phyloP scores from a whole-genome alignment of 2,113 vertebrate species.

The Mormyrus iriodes region DNA sequence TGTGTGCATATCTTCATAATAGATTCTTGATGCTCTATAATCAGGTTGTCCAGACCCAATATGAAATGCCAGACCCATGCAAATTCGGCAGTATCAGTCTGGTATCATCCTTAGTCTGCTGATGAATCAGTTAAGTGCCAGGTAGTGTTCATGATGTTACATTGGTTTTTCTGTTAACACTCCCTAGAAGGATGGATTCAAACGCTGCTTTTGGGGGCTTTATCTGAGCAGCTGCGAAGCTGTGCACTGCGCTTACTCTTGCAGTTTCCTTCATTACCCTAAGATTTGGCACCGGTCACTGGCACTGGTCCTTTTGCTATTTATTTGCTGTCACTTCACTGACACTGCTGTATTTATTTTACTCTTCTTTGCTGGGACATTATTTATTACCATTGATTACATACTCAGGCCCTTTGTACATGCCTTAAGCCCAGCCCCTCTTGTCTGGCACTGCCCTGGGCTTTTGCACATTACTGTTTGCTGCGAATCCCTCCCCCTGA shows the following conservation, averaged over 20 bases:
- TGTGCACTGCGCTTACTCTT: background rate
- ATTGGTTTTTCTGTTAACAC: background rate
- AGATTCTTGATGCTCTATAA: background rate
- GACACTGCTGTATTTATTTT: background rate
- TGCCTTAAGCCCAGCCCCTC: background rate
- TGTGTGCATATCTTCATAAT: background rate
- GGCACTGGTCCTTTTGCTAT: background rate
- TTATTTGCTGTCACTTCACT: background rate
- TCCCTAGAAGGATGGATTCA: background rate
- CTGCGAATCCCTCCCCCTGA: background rate
- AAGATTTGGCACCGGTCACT: background rate
- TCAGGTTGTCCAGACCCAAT: background rate
- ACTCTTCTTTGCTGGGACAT: background rate
- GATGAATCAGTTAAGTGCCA: background rate
- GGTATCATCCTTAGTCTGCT: background rate
- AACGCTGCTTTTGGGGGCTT: background rate
- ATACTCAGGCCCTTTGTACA: background rate
- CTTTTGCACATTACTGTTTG: background rate
- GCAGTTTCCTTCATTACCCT: background rate
- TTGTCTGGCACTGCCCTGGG: background rate
- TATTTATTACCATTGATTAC: background rate
- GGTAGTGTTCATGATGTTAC: background rate
- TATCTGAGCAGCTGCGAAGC: background rate
- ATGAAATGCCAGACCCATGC: background rate
- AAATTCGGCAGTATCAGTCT: background rate